phyloP scores from a whole-genome alignment of 2,797 vertebrate species.

The Bufotes viridis region DNA sequence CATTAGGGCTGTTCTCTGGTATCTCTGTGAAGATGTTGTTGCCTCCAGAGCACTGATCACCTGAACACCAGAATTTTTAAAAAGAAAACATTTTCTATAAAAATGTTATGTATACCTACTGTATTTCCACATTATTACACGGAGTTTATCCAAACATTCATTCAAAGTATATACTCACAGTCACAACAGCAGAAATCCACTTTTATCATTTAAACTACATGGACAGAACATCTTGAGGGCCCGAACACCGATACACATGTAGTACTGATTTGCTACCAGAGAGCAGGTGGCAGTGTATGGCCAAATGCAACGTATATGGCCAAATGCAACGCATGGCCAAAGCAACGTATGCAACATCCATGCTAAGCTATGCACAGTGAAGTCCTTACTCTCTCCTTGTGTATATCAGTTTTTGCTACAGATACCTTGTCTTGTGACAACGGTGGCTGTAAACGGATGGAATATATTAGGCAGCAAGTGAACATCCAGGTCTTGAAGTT shows the following conservation, averaged over 20 bases:
- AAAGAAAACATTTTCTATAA: not conserved
- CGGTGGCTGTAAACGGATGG: no score
- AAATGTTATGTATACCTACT: not conserved
- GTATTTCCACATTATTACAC: not conserved
- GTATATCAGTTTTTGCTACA: not conserved
- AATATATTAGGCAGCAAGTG: no score
- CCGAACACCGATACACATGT: not conserved
- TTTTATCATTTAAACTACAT: not conserved
- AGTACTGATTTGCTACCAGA: no score
- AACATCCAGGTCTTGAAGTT: no score
- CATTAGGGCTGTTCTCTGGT: constrained; percentile 81
- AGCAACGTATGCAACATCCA: not conserved
- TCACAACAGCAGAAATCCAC: not conserved
- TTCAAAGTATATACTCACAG: not conserved
- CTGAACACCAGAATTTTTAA: constrained; percentile 60
- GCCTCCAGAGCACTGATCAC: constrained; percentile 75
- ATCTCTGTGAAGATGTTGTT: constrained; percentile 79
- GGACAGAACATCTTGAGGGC: not conserved
- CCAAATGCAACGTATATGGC: no score
- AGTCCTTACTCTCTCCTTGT: not conserved
- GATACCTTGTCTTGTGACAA: not conserved
- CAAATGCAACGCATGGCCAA: no score
- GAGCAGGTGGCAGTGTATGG: not conserved
- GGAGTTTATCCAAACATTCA: not conserved
- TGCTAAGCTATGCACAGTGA: not conserved